phyloP scores from a whole-genome alignment of 2,888 invertebrate genomes.

The Melieria crassipennis region DNA sequence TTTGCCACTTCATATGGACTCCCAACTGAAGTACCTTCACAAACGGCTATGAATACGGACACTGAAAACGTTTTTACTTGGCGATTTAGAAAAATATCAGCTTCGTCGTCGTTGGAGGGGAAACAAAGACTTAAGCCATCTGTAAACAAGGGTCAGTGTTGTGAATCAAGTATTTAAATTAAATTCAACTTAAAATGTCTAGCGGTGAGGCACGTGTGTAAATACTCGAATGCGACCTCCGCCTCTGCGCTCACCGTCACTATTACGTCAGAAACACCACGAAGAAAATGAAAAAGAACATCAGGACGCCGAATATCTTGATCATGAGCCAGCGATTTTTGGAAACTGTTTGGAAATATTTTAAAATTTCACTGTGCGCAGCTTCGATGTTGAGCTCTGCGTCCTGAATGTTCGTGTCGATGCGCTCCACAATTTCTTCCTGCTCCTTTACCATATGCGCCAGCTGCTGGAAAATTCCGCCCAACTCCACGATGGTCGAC shows the following conservation, averaged over 20 bases:
- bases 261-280: constrained; percentile 92
- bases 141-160: too few species aligned
- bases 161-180: too few species aligned
- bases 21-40: too few species aligned
- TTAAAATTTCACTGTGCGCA: constrained; percentile 95
- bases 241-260: neutral
- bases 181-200: too few species aligned
- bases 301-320: constrained; percentile 97
- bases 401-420: constrained; percentile 96
- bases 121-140: too few species aligned
- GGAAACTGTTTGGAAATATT: constrained; percentile 96
- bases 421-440: constrained; percentile 97
- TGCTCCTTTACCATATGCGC: constrained; percentile 87
- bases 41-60: too few species aligned
- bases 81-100: too few species aligned
- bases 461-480: constrained; percentile 96
- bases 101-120: too few species aligned
- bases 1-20: too few species aligned
- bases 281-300: constrained; percentile 99
- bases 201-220: too few species aligned
- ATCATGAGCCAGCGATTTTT: constrained; percentile 99
- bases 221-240: too few species aligned
- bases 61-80: too few species aligned
- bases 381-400: constrained; percentile 97
- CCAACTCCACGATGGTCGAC: constrained; percentile 97